phyloP scores from a whole-genome alignment of 2,113 vertebrate genomes.

The Atractosteus spatula region DNA sequence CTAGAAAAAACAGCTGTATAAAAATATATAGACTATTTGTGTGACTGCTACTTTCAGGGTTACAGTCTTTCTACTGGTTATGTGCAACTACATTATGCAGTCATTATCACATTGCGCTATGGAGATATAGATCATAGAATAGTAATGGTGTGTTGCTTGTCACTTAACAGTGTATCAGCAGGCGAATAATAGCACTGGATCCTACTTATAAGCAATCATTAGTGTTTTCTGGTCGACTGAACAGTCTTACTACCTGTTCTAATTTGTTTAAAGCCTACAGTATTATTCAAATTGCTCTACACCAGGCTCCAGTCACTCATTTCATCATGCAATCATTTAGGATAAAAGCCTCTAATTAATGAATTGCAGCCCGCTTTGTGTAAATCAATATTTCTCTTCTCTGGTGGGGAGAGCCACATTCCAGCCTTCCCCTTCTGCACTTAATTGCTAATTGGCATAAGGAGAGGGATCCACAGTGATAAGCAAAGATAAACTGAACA shows the following conservation, averaged over 20 bases:
- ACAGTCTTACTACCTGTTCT: conserved; percentile 32
- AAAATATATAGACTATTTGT: too few species aligned
- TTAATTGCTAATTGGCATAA: conserved; percentile 34
- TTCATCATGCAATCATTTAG: conserved; percentile 40
- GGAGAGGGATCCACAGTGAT: conserved; percentile 26
- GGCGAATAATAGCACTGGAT: conserved; percentile 28
- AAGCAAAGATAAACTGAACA: conserved; percentile 26
- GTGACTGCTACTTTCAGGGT: too few species aligned
- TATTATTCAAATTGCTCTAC: conserved; percentile 19
- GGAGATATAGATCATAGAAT: conserved; percentile 22
- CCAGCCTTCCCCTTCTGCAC: not conserved
- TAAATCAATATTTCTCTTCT: conserved; percentile 46
- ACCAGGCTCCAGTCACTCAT: conserved; percentile 28
- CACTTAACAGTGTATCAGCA: conserved; percentile 37
- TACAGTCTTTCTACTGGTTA: too few species aligned
- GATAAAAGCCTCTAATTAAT: conserved; percentile 41
- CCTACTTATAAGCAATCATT: conserved; percentile 38
- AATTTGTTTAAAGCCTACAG: conserved; percentile 30
- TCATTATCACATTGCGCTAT: too few species aligned
- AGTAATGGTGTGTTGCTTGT: conserved; percentile 23
- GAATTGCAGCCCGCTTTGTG: conserved; percentile 20
- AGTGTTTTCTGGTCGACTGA: conserved; percentile 30
- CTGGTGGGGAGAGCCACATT: conserved; percentile 25
- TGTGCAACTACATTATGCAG: too few species aligned
- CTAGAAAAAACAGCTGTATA: too few species aligned